phyloP scores from a whole-genome alignment of 1,140 invertebrate species.

The Mycetomoellerius zeteki region DNA sequence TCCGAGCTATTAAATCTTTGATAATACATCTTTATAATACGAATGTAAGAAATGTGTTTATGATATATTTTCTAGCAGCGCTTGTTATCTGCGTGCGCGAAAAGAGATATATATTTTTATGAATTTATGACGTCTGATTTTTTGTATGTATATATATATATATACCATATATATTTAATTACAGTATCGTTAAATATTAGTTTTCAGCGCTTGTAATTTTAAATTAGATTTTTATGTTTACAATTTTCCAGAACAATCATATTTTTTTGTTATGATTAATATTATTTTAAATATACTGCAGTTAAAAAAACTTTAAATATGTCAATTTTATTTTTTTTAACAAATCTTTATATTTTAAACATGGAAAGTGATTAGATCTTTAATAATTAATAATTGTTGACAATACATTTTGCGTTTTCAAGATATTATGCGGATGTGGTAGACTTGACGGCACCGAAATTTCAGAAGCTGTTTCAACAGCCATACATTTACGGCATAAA shows the following conservation, averaged over 20 bases:
- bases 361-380: background rate
- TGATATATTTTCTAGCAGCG: background rate
- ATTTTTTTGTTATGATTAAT: background rate
- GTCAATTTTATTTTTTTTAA: background rate
- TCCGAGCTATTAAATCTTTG: conserved; percentile 33
- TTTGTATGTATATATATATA: background rate
- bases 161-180: background rate
- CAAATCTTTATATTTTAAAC: conserved; percentile 9
- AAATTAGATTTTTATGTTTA: background rate
- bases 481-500: conserved; percentile 87
- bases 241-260: background rate
- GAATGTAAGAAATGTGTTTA: background rate
- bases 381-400: background rate
- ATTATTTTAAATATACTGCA: background rate
- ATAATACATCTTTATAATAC: conserved; percentile 42
- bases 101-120: background rate
- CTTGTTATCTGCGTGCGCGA: background rate
- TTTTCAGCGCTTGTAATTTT: background rate
- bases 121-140: background rate
- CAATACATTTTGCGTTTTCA: background rate
- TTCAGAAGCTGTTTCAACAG: conserved; percentile 88
- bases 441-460: conserved; percentile 89
- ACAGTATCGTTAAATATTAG: background rate
- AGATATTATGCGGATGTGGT: conserved; percentile 89
- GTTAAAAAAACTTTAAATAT: background rate